phyloP scores from a whole-genome alignment of 2,797 vertebrate species.

The Vipera latastei region DNA sequence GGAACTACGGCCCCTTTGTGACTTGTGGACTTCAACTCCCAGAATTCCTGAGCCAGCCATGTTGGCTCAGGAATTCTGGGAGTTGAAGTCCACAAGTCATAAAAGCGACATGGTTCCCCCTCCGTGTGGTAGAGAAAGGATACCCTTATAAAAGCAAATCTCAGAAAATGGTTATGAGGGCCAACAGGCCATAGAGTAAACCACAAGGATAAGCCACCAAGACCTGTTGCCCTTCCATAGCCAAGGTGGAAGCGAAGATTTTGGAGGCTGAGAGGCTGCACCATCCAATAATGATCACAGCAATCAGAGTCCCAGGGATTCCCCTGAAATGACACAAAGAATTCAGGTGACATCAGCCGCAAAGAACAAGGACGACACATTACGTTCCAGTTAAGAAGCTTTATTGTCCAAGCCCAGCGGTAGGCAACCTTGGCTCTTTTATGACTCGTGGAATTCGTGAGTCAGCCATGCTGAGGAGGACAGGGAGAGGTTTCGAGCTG shows the following conservation, averaged over 20 bases:
- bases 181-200: constrained; percentile 83
- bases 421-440: too few species aligned
- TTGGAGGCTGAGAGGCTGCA: constrained; percentile 86
- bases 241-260: constrained; percentile 81
- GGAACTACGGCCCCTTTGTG: too few species aligned
- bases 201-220: constrained; percentile 83
- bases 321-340: constrained; percentile 65
- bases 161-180: constrained; percentile 83
- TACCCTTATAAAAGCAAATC: neutral
- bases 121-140: constrained; percentile 10
- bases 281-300: constrained; percentile 76
- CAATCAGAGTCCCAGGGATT: constrained; percentile 67
- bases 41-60: too few species aligned
- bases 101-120: neutral
- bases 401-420: too few species aligned
- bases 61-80: neutral
- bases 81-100: neutral
- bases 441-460: too few species aligned
- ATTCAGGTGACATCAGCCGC: constrained; percentile 3
- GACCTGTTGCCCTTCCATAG: constrained; percentile 84
- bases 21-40: too few species aligned
- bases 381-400: too few species aligned
- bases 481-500: too few species aligned
- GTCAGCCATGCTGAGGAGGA: too few species aligned
- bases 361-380: neutral